Base-by-base conservation (phyloP, 2,113 vertebrate species). In the Crotalus viridis region DNA sequence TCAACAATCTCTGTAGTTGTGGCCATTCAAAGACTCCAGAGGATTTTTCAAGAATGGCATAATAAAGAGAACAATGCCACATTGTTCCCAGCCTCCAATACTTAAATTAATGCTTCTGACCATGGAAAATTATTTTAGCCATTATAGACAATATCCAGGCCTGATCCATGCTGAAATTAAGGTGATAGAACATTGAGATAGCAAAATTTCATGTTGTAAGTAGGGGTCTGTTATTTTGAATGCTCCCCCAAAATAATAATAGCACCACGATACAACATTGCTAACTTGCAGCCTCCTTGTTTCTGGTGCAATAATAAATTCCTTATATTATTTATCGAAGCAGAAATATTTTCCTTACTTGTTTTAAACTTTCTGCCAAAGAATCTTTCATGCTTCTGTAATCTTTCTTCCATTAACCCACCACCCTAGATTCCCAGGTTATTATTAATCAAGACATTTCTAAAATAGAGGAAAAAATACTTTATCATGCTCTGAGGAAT, bases 401-500 rank as follows among this genome's bases (percentile, higher is more conserved):
- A 6, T 56, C 28, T 55, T 92, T 92, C 59, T 39, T 89, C 54
- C 26, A 89, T 92, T 28, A 87, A 15, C 74, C 74, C 74, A 59
- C 10, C 22, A 9, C 6, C 15, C 85, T 5, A 39, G 24, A 7
- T 56, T n/a, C 86, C 33, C 33, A 85, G 12, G 19, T 17, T 64
- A 55, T 88, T 46, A 59, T 57, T 48, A 51, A 43, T 8, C 48
- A 89, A 92, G 43, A 57, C n/a, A 57, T 28, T 81, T 85, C 10
- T 57, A 85, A 81, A n/a, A 54, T n/a, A 59, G 6, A 52, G 43
- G 33, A 28, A 64, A 9, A 0, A 19, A 93, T 94, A 98, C 98
- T 88, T 98, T 17, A 98, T 93, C 33, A 98, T 93, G 64, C 95
- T 96, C 93, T 98, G 98, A 1, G 98, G 97, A 10, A 98, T 0